phyloP scores from a whole-genome alignment of 2,113 vertebrate genomes.

The Zapus hudsonius region DNA sequence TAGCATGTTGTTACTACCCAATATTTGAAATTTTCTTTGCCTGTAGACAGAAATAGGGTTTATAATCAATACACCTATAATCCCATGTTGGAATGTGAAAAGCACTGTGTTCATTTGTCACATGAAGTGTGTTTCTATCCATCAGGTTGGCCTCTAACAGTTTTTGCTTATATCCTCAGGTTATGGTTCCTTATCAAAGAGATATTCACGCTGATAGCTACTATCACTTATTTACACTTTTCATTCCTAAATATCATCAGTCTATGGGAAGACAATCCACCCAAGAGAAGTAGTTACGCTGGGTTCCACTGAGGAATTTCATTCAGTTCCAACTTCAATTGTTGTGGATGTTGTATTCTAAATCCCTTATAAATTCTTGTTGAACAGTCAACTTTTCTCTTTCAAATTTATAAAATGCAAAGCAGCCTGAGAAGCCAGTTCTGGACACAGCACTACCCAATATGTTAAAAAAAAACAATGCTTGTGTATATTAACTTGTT shows the following conservation, averaged over 20 bases:
- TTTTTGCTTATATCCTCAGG: neutral
- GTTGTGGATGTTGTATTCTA: too few relatives aligned
- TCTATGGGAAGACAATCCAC: neutral
- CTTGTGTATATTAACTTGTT: neutral
- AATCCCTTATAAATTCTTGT: too few relatives aligned
- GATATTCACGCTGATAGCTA: neutral
- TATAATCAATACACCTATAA: neutral
- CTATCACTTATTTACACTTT: neutral
- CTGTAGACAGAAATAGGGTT: neutral
- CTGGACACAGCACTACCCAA: neutral
- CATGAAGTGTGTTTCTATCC: neutral
- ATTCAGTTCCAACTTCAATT: too few relatives aligned
- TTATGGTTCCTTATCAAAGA: neutral
- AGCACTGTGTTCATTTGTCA: neutral
- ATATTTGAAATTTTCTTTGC: neutral
- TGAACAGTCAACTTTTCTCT: neutral
- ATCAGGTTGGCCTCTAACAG: neutral
- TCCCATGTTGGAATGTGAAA: neutral
- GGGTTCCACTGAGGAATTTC: neutral
- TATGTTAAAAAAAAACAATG: neutral
- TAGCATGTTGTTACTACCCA: neutral
- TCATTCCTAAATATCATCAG: neutral
- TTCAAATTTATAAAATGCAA: conserved; percentile 5
- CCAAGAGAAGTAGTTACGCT: neutral
- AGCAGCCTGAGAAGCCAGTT: neutral